These are phyloP conservation scores for Cirrhinus molitorella DNA, from an alignment of 2,797 vertebrate genomes.

Conservation along the genomic window DNA sequence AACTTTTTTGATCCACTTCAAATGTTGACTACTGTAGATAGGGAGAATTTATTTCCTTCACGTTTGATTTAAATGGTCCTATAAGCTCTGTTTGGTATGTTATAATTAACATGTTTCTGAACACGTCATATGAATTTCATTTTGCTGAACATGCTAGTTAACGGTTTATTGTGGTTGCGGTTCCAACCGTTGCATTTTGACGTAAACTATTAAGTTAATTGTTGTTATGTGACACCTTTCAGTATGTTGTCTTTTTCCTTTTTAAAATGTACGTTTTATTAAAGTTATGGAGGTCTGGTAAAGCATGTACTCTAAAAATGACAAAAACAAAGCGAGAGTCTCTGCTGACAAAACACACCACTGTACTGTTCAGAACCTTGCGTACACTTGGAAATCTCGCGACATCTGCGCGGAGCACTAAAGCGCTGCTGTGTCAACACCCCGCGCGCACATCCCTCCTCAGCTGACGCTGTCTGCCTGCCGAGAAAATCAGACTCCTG, in stretches of 20 bases:
- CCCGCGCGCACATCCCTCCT: conserved; percentile 54
- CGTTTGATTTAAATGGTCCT: background rate
- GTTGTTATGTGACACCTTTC: no score
- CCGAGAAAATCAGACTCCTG: conserved; percentile 27
- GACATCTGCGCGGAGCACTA: conserved; percentile 7
- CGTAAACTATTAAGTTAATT: no score
- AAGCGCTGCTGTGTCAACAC: conserved; percentile 48
- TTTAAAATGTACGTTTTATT: background rate
- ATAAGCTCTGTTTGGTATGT: background rate
- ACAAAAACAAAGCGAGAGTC: background rate
- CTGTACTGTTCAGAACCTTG: background rate
- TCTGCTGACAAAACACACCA: background rate
- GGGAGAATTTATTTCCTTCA: background rate
- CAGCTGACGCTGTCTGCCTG: conserved; percentile 55
- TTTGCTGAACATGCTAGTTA: background rate
- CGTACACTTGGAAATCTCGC: conserved; percentile 28
- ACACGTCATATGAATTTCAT: background rate
- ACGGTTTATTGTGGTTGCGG: background rate
- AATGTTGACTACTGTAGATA: no score
- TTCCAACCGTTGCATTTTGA: background rate
- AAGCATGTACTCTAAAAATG: background rate
- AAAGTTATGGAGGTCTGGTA: background rate
- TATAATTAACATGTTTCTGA: background rate
- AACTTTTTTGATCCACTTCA: no score
- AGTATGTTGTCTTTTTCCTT: background rate